Evolutionary conservation across 2,113 vertebrate species (phyloP).

Genomic region (Albula goreensis): DNA sequence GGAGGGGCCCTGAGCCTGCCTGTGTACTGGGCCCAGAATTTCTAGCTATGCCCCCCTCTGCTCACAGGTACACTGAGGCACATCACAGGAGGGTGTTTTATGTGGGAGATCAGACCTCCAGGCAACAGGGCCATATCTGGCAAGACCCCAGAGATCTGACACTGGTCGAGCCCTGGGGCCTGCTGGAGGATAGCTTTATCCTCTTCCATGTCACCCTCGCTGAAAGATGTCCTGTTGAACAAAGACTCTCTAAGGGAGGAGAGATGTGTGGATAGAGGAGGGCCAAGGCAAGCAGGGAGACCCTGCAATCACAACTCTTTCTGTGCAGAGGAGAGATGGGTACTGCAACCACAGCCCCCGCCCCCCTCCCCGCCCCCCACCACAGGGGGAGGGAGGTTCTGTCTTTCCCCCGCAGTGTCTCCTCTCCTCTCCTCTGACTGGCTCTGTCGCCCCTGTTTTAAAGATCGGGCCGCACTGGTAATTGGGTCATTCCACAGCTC

Average conservation of each 20-base stretch:
- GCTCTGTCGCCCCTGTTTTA: conserved; percentile 12
- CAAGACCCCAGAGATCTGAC: no score
- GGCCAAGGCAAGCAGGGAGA: not conserved
- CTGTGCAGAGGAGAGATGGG: not conserved
- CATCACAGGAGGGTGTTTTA: no score
- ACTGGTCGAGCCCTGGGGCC: no score
- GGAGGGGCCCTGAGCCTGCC: no score
- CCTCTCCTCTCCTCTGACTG: not conserved
- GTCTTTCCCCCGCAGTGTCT: not conserved
- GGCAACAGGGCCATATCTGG: no score
- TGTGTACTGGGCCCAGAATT: no score
- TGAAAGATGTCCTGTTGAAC: no score
- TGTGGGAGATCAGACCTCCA: no score
- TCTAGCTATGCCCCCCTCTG: no score
- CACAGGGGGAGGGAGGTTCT: not conserved
- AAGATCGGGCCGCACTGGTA: not conserved
- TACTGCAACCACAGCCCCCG: not conserved
- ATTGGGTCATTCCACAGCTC: conserved; percentile 25
- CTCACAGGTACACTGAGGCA: no score
- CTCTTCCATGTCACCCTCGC: no score
- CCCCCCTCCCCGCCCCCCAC: not conserved
- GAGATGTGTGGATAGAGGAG: not conserved
- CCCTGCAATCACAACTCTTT: not conserved
- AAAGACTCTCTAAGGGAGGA: not conserved
- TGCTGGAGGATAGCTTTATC: no score